Conservation (phyloP, 2,113 vertebrate genomes). For the Gadus chalcogrammus region DNA sequence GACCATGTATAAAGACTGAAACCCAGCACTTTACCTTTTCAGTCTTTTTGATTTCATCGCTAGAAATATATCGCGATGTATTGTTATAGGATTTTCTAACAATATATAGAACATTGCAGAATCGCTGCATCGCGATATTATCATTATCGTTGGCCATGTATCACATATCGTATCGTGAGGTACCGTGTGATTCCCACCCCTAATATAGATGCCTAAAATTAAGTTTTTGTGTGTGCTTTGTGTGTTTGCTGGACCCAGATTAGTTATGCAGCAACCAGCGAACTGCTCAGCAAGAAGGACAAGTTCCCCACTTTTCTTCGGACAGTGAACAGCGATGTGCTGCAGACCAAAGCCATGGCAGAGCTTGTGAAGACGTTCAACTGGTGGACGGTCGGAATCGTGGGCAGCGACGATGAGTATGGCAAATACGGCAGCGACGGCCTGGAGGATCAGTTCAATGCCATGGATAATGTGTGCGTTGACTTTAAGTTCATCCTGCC, state of each 20-base stretch:
- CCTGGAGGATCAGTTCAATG: neutral
- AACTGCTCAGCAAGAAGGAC: slow-evolving; percentile 53
- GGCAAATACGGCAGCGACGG: slow-evolving; percentile 50
- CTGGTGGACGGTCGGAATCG: slow-evolving; percentile 51
- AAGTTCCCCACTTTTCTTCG: slow-evolving; percentile 65
- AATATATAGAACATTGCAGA: neutral
- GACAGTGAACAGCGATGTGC: slow-evolving; percentile 49
- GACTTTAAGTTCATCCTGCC: slow-evolving; percentile 49
- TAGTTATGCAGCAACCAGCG: slow-evolving; percentile 51
- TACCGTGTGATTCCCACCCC: no score
- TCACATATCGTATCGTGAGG: no score
- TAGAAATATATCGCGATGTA: neutral
- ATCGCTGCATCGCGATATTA: no score
- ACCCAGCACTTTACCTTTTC: no score
- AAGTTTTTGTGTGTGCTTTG: neutral
- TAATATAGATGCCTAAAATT: neutral
- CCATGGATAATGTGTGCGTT: slow-evolving; percentile 27
- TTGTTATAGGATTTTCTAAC: no score
- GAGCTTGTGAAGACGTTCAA: slow-evolving; percentile 36
- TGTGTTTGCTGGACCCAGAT: slow-evolving; percentile 43
- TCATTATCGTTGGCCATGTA: no score
- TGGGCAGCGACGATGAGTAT: slow-evolving; percentile 64
- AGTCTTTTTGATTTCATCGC: neutral
- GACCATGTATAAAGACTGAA: no score
- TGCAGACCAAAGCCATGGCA: slow-evolving; percentile 53